Evolutionary conservation across 1,140 invertebrate species (phyloP).

Genomic region (Hyles euphorbiae): DNA sequence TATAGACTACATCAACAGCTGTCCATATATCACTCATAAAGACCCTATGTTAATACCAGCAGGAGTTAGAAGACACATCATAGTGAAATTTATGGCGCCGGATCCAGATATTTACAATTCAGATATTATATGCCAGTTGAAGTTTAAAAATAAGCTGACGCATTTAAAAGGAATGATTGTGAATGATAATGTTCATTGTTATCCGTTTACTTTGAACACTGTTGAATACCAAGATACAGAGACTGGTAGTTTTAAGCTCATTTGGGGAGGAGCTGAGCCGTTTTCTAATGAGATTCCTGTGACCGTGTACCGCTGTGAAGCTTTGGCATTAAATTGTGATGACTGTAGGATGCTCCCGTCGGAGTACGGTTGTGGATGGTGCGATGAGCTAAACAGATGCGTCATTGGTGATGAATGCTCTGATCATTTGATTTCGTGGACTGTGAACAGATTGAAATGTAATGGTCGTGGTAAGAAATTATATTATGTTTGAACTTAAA

Average conservation of each 20-base stretch:
- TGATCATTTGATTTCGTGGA: slow-evolving; percentile 31
- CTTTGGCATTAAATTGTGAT: slow-evolving; percentile 22
- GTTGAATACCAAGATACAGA: slow-evolving; percentile 11
- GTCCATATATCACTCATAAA: slow-evolving; percentile 26
- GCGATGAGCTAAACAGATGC: slow-evolving; percentile 22
- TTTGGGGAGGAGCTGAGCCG: slow-evolving; percentile 37
- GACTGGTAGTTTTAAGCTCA: slow-evolving; percentile 24
- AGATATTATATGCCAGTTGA: slow-evolving; percentile 37
- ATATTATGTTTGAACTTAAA: slow-evolving; percentile 17
- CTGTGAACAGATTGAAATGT: slow-evolving; percentile 29
- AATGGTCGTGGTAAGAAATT: slow-evolving; percentile 19
- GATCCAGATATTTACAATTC: slow-evolving; percentile 34
- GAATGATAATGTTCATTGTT: slow-evolving; percentile 30
- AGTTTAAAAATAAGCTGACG: slow-evolving; percentile 24
- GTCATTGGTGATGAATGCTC: slow-evolving; percentile 29
- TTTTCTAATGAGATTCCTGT: slow-evolving; percentile 33
- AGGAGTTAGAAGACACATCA: slow-evolving; percentile 27
- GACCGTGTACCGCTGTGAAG: slow-evolving; percentile 25
- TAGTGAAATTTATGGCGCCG: slow-evolving; percentile 29
- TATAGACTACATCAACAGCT: slow-evolving; percentile 8
- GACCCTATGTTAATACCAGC: slow-evolving; percentile 30
- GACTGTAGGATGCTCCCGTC: slow-evolving; percentile 25
- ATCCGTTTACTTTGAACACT: slow-evolving; percentile 23
- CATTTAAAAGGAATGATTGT: slow-evolving; percentile 33
- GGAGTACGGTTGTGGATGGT: slow-evolving; percentile 41